Base-by-base conservation (phyloP, 1,140 invertebrate species). In the Oncopodura yosiiana region DNA sequence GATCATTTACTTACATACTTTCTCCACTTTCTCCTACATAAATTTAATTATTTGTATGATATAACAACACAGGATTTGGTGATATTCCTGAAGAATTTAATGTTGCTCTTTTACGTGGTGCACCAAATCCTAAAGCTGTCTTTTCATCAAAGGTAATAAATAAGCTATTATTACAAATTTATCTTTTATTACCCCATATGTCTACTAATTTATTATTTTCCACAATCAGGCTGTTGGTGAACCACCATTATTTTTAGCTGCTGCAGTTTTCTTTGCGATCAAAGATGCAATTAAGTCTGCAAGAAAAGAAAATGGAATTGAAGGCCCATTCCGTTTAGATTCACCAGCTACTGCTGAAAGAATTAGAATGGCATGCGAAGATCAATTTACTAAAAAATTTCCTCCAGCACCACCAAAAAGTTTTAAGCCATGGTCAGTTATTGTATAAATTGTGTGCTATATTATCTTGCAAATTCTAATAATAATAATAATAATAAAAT, bases 61-160 rank as follows among this genome's bases (percentile, higher is more conserved):
- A n/a, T n/a, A n/a, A n/a, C n/a, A n/a, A n/a, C n/a, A n/a, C n/a
- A n/a, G 60, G 60, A 34, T 61, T 61, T 69, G 79, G 80, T 3
- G 87, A 95, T 66, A 91, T 94, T 66, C 93, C 93, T 1, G 73
- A 75, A 51, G 83, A 92, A 69, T 94, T 96, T 66, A 93, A 95
- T 70, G 93, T 97, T 0, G 84, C 89, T 16, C 71, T 97, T 30
- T 73, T 97, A 0, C 90, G 89, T 70, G 86, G 86, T 19, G 80
- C 81, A 30, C 77, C 84, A 1, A 96, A 96, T 76, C 83, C 84
- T 8, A 77, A 83, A 66, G 92, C 90, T 41, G 84, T 97, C 6
- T 95, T 86, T 69, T 95, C 92, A 1, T 95, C 92, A 6, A 97
- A 96, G 80, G 88, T 89, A 60, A 49, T 18, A 58, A 44, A 23